A percentile compares a stretch with the other conserved stretches of the same genome.
phyloP scores from a whole-genome alignment of 2,113 vertebrate species.

The Microtus montanus region DNA sequence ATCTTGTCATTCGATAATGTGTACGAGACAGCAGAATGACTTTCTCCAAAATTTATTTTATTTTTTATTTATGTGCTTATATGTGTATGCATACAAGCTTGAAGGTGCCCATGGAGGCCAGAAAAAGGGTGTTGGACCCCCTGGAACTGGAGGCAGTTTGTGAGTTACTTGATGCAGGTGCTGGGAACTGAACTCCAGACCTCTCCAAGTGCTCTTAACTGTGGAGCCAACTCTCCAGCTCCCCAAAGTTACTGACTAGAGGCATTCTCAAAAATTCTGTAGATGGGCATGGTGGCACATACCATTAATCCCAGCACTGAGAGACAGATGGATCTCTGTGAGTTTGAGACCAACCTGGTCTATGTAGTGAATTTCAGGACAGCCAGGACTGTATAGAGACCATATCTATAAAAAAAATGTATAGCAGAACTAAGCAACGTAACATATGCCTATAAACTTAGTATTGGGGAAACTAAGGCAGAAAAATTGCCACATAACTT shows the following conservation, averaged over 20 bases:
- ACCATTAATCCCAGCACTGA: neutral
- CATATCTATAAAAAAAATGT: neutral
- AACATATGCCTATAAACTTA: neutral
- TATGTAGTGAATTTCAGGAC: neutral
- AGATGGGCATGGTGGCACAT: neutral
- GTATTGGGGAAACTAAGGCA: neutral
- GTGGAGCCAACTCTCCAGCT: neutral
- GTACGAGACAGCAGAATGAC: neutral
- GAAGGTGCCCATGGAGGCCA: neutral
- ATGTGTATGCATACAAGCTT: neutral
- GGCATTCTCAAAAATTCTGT: neutral
- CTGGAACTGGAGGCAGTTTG: neutral
- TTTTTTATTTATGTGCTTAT: no score
- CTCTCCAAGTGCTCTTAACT: neutral
- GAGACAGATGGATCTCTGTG: neutral
- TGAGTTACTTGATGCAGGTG: neutral
- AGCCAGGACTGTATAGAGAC: neutral
- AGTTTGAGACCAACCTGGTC: neutral
- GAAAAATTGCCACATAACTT: neutral
- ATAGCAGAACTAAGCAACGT: no score
- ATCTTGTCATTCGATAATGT: neutral
- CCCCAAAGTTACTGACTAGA: neutral
- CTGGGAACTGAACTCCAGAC: neutral
- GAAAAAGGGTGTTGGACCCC: neutral
- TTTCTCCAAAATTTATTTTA: no score